These are phyloP conservation scores for Larimichthys crocea DNA, from an alignment of 2,113 vertebrate species.

Conservation along the genomic window DNA sequence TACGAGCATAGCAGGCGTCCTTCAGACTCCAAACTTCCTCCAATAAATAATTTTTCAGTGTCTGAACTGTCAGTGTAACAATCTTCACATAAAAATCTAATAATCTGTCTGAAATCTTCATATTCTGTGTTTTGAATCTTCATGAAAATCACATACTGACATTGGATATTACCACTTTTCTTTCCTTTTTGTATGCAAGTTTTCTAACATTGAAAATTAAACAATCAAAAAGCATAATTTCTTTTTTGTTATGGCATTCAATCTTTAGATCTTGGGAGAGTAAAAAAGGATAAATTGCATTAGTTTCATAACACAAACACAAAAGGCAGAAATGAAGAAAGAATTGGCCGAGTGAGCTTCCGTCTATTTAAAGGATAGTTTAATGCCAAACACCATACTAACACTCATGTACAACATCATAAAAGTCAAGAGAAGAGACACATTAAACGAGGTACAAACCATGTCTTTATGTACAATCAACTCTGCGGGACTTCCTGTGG, in stretches of 20 bases:
- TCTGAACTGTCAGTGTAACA: not conserved
- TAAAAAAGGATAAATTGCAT: not conserved
- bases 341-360: slow-evolving; percentile 3
- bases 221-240: not conserved
- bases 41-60: not conserved
- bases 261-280: no score
- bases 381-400: slow-evolving; percentile 88
- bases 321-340: slow-evolving; percentile 1
- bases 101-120: slow-evolving; percentile 6
- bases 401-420: slow-evolving; percentile 86
- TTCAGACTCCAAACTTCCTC: not conserved
- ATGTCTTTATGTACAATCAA: slow-evolving; percentile 77
- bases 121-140: slow-evolving; percentile 5
- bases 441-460: slow-evolving; percentile 79
- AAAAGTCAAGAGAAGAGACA: slow-evolving; percentile 81
- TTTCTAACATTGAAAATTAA: slow-evolving; percentile 29
- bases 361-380: slow-evolving; percentile 80
- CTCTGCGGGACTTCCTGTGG: slow-evolving; percentile 63
- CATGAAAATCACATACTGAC: not conserved
- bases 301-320: not conserved
- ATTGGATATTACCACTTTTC: not conserved
- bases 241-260: not conserved
- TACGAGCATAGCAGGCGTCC: slow-evolving; percentile 84
- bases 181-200: slow-evolving; percentile 19
- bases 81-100: not conserved